phyloP scores from a whole-genome alignment of 2,888 invertebrate genomes.

The Meloe dianella region DNA sequence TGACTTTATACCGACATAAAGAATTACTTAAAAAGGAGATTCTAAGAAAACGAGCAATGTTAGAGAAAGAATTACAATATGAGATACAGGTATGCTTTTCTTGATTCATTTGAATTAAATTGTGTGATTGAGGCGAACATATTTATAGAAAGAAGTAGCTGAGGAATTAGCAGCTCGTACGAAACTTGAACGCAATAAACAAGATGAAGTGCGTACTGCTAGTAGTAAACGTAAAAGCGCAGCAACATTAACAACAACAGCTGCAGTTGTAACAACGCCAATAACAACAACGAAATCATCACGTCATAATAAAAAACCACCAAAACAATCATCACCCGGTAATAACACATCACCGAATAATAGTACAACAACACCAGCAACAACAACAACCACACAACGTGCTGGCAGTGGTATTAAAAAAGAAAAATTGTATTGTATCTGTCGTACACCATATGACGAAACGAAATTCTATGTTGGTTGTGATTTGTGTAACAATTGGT shows the following conservation, averaged over 20 bases:
- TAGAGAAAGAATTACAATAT: constrained; percentile 87
- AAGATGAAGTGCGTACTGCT: constrained; percentile 65
- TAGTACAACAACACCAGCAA: background rate
- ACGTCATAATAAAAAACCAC: too few species aligned
- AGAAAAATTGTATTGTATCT: constrained; percentile 88
- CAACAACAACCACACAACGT: constrained; percentile 30
- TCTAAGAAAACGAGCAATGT: constrained; percentile 83
- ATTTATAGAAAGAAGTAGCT: constrained; percentile 72
- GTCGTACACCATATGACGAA: constrained; percentile 93
- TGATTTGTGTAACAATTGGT: constrained; percentile 98
- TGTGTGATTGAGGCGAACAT: background rate
- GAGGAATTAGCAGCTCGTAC: constrained; percentile 74
- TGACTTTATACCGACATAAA: constrained; percentile 84
- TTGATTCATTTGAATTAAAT: background rate
- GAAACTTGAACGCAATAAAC: constrained; percentile 73
- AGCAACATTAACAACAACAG: constrained; percentile 57
- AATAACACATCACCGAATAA: constrained; percentile 26
- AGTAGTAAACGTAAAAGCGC: constrained; percentile 64
- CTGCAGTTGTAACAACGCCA: too few species aligned
- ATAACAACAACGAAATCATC: too few species aligned
- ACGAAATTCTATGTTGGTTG: constrained; percentile 98
- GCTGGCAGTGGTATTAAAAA: constrained; percentile 60
- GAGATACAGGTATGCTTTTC: constrained; percentile 75
- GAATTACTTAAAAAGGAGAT: constrained; percentile 93
- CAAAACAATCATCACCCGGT: constrained; percentile 36